Conservation (phyloP, 2,888 invertebrate species). For the Marronus borbonicus region DNA sequence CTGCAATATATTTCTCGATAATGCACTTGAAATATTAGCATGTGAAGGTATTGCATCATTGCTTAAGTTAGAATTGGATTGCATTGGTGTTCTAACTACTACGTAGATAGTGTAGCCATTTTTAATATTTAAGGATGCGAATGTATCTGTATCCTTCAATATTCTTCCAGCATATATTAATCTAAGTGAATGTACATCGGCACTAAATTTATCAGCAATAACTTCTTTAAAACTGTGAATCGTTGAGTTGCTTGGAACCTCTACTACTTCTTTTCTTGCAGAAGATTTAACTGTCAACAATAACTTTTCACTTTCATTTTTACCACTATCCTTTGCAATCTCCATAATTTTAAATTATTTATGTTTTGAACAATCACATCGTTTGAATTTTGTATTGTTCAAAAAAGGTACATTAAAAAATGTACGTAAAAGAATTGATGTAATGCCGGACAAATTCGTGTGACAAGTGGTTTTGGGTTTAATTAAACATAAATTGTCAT, state of each 20-base stretch:
- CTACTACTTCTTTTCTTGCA: constrained; percentile 91
- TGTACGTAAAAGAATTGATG: constrained; percentile 11
- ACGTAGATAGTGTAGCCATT: constrained; percentile 97
- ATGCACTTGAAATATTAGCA: not conserved
- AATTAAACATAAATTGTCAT: no score
- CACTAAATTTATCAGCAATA: constrained; percentile 87
- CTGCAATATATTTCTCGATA: constrained; percentile 52
- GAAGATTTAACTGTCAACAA: constrained; percentile 95
- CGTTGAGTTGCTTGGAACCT: constrained; percentile 87
- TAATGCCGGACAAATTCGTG: constrained; percentile 18
- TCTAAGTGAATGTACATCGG: constrained; percentile 91
- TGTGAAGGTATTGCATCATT: constrained; percentile 35
- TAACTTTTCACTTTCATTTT: constrained; percentile 73
- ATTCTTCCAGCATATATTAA: constrained; percentile 99
- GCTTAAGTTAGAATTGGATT: constrained; percentile 70
- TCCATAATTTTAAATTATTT: constrained; percentile 25
- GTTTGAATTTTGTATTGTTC: constrained; percentile 26
- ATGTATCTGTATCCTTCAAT: constrained; percentile 93
- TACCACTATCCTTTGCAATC: not conserved
- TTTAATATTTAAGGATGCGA: constrained; percentile 91
- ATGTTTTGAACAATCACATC: not conserved
- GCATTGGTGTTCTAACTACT: constrained; percentile 85
- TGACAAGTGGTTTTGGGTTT: not conserved
- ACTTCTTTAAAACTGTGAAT: constrained; percentile 90
- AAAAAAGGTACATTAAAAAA: not conserved